Conservation (phyloP, 2,888 invertebrate genomes). For the Lycia hirtaria region DNA sequence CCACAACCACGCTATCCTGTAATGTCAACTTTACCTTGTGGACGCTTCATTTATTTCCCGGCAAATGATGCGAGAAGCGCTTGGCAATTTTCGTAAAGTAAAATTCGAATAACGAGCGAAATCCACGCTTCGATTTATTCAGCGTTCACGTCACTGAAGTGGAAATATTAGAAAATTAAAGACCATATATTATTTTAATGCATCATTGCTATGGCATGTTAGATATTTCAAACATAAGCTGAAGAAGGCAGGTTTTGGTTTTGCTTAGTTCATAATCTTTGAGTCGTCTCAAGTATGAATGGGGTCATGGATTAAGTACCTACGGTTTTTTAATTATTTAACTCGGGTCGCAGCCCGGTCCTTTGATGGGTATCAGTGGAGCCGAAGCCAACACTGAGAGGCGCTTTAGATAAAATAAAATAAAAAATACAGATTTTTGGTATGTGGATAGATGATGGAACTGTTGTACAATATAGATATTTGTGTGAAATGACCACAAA, state of each 20-base stretch:
- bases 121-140: conserved; percentile 30
- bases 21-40: conserved; percentile 16
- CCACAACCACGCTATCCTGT: not conserved
- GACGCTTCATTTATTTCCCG: conserved; percentile 30
- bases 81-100: conserved; percentile 30
- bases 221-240: conserved; percentile 27
- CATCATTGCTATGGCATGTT: conserved; percentile 23
- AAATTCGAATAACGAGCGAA: conserved; percentile 32
- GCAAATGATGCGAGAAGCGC: conserved; percentile 29
- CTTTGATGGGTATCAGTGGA: no score
- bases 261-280: conserved; percentile 12
- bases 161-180: conserved; percentile 35
- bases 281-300: conserved; percentile 11
- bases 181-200: conserved; percentile 21
- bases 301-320: no score
- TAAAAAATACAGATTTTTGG: no score
- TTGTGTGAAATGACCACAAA: no score
- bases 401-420: no score
- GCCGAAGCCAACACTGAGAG: no score
- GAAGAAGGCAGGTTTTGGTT: conserved; percentile 18
- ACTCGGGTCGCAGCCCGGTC: no score
- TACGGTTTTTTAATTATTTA: no score
- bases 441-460: no score
- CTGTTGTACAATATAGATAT: no score
- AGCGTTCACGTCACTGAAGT: conserved; percentile 32